A percentile compares a stretch with the other conserved stretches of the same genome.
These are phyloP conservation scores for Tenebrosternarchus preto DNA, from an alignment of 2,113 vertebrate genomes.

Conservation along the genomic window DNA sequence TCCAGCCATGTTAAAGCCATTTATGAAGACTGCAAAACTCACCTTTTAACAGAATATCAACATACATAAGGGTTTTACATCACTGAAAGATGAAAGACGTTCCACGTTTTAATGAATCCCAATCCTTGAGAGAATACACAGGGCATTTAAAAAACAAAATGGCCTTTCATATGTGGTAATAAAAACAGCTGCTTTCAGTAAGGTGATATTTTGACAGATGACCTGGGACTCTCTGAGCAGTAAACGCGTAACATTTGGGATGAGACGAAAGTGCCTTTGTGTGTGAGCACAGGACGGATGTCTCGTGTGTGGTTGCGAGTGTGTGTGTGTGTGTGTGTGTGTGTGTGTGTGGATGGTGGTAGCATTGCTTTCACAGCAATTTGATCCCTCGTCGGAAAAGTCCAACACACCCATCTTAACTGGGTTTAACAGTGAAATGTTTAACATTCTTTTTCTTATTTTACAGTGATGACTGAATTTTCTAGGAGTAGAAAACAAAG, in stretches of 20 bases:
- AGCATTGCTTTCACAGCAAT: too few species aligned
- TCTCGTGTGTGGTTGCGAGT: too few species aligned
- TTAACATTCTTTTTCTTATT: too few species aligned
- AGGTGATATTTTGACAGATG: constrained; percentile 24
- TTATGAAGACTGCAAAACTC: not conserved
- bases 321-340: too few species aligned
- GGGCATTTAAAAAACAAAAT: not conserved
- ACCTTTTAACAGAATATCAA: not conserved
- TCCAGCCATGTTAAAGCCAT: not conserved
- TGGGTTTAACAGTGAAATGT: too few species aligned
- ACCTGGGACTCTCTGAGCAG: not conserved
- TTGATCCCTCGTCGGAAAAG: too few species aligned
- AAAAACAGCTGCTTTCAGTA: not conserved
- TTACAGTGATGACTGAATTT: too few species aligned
- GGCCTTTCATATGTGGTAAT: not conserved
- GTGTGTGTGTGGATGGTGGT: too few species aligned
- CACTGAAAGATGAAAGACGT: constrained; percentile 22
- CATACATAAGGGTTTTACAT: constrained; percentile 20
- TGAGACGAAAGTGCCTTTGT: constrained; percentile 52
- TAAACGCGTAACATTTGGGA: not conserved
- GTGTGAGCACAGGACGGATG: constrained; percentile 2
- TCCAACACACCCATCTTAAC: too few species aligned
- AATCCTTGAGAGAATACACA: constrained; percentile 5
- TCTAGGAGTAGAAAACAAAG: too few species aligned
- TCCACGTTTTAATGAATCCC: constrained; percentile 21